Percentiles rank a stretch among this genome's conserved stretches.
Evolutionary conservation across 2,888 invertebrate species (phyloP).

Genomic region (Andricus quercusramuli): DNA sequence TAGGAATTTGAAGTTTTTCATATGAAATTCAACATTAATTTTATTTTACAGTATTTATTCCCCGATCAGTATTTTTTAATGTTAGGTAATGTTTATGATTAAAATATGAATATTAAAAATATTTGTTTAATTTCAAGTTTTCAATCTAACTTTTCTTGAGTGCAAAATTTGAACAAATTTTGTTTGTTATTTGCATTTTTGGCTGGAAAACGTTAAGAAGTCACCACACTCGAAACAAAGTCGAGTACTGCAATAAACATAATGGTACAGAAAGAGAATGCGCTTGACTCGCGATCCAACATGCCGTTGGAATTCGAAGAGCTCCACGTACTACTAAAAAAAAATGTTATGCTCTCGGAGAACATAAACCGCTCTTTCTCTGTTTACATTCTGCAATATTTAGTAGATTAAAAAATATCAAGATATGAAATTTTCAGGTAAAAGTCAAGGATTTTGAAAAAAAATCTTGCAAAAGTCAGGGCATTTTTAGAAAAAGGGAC

Average conservation of each 20-base stretch:
- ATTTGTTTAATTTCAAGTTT: neutral
- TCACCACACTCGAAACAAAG: constrained; percentile 49
- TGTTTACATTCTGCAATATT: constrained; percentile 21
- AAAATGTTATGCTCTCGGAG: constrained; percentile 66
- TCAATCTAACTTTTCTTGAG: too few species aligned
- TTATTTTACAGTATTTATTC: too few species aligned
- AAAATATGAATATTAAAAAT: neutral
- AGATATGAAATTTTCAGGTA: neutral
- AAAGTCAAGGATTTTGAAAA: too few species aligned
- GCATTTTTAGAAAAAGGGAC: too few species aligned
- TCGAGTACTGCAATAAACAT: constrained; percentile 66
- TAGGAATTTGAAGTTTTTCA: too few species aligned
- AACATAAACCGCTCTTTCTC: constrained; percentile 60
- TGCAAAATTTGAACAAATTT: neutral
- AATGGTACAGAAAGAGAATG: constrained; percentile 74
- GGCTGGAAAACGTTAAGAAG: neutral
- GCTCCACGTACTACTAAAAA: constrained; percentile 65
- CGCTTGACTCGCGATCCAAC: constrained; percentile 75
- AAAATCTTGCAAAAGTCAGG: too few species aligned
- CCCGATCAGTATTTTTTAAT: neutral
- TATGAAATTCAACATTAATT: too few species aligned
- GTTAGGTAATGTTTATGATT: neutral
- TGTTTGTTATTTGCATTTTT: constrained; percentile 15
- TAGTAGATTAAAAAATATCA: neutral
- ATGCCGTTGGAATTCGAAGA: constrained; percentile 73